phyloP scores from a whole-genome alignment of 2,888 invertebrate genomes.

The Ormyrus nitidulus region DNA sequence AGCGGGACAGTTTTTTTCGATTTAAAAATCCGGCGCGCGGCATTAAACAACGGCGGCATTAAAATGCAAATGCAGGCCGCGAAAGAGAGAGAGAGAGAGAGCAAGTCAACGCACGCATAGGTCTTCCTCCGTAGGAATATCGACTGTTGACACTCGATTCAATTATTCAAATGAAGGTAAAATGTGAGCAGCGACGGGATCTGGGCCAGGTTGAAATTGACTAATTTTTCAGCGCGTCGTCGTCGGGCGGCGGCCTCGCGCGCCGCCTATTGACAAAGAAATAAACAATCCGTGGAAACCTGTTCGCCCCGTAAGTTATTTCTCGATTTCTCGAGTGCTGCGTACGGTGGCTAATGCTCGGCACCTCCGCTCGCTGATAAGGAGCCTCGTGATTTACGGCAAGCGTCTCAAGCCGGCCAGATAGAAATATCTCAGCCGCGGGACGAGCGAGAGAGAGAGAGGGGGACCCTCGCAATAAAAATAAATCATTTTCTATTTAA shows the following conservation, averaged over 20 bases:
- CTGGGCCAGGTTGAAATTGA: constrained; percentile 39
- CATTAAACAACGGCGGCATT: constrained; percentile 29
- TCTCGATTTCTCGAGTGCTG: constrained; percentile 45
- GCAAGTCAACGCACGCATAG: constrained; percentile 17
- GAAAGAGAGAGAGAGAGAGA: no score
- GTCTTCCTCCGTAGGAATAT: constrained; percentile 5
- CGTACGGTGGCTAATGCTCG: constrained; percentile 51
- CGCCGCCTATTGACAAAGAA: constrained; percentile 48
- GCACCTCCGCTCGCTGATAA: constrained; percentile 57
- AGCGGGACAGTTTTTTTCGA: no score
- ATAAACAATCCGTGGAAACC: constrained; percentile 51
- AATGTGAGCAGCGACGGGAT: constrained; percentile 26
- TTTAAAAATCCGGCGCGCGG: not conserved
- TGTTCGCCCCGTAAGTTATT: constrained; percentile 48
- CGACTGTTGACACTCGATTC: constrained; percentile 49
- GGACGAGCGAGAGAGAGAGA: constrained; percentile 50
- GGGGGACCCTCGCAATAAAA: constrained; percentile 17
- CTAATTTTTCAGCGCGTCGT: constrained; percentile 42
- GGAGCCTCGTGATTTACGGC: constrained; percentile 62
- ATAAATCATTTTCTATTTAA: constrained; percentile 45
- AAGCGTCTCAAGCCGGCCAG: constrained; percentile 54
- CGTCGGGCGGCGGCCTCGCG: not conserved
- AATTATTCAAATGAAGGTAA: constrained; percentile 50
- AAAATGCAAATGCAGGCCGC: constrained; percentile 24
- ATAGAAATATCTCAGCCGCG: constrained; percentile 62